phyloP scores from a whole-genome alignment of 2,113 vertebrate genomes.

The Camelus dromedarius region DNA sequence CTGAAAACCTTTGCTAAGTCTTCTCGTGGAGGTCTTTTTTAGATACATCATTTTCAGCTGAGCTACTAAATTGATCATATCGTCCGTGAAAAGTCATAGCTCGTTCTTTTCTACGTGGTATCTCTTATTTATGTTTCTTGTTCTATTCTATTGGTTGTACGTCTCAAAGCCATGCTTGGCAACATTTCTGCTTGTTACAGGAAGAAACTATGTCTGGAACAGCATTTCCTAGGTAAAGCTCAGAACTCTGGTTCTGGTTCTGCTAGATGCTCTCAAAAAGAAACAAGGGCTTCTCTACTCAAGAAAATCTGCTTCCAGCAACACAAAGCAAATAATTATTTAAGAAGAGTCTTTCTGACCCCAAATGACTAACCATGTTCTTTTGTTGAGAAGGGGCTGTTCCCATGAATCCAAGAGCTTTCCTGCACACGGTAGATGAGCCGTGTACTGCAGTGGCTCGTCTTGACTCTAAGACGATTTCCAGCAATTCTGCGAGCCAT shows the following conservation, averaged over 20 bases:
- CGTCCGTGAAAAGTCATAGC: neutral
- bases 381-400: neutral
- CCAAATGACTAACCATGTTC: neutral
- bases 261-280: fast-evolving
- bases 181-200: too few species aligned
- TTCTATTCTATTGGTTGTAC: fast-evolving
- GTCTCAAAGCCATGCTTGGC: fast-evolving
- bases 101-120: neutral
- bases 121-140: neutral
- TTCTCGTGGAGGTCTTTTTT: neutral
- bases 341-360: neutral
- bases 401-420: too few species aligned
- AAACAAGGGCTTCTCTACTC: too few species aligned
- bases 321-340: too few species aligned
- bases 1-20: neutral
- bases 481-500: neutral
- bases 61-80: neutral
- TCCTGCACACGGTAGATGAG: neutral
- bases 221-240: fast-evolving
- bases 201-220: neutral
- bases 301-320: neutral
- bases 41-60: neutral
- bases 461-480: neutral
- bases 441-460: fast-evolving
- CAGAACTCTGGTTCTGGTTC: too few species aligned